These are phyloP conservation scores for Tupaia chinensis DNA, from an alignment of 2,113 vertebrate species.

Conservation along the genomic window DNA sequence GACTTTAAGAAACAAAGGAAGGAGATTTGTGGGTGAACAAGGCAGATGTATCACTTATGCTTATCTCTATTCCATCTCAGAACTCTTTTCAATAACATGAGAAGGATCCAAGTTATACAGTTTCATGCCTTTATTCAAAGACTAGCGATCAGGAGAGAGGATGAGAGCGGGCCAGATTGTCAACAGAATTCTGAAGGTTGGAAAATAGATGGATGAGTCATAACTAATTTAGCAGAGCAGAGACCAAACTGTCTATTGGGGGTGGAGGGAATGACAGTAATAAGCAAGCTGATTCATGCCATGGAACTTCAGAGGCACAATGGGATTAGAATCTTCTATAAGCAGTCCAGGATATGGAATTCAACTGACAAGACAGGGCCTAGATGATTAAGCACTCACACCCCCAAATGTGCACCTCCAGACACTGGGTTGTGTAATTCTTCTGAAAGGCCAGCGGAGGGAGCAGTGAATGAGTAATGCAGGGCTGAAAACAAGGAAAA, in stretches of 20 bases:
- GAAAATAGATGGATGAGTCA: conserved; percentile 68
- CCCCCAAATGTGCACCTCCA: background rate
- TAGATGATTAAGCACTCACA: background rate
- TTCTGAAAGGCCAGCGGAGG: background rate
- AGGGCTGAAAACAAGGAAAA: background rate
- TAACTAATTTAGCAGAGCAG: conserved; percentile 26
- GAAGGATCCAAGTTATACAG: background rate
- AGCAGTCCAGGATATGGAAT: background rate
- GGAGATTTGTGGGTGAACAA: conserved; percentile 11
- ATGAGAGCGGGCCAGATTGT: conserved; percentile 46
- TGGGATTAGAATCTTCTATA: background rate
- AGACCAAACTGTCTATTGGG: background rate
- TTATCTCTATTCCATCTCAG: conserved; percentile 7
- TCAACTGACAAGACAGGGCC: background rate
- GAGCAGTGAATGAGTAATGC: background rate
- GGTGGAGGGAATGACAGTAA: background rate
- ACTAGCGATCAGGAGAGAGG: conserved; percentile 18
- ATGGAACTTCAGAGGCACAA: background rate
- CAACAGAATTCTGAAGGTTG: conserved; percentile 45
- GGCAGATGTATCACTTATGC: background rate
- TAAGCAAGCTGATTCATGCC: conserved; percentile 51
- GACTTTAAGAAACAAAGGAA: conserved; percentile 60
- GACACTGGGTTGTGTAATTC: background rate
- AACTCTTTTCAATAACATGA: background rate
- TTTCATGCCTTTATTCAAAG: conserved; percentile 23